These are phyloP conservation scores for Thelaira solivaga DNA, from an alignment of 2,888 invertebrate species.

Conservation along the genomic window DNA sequence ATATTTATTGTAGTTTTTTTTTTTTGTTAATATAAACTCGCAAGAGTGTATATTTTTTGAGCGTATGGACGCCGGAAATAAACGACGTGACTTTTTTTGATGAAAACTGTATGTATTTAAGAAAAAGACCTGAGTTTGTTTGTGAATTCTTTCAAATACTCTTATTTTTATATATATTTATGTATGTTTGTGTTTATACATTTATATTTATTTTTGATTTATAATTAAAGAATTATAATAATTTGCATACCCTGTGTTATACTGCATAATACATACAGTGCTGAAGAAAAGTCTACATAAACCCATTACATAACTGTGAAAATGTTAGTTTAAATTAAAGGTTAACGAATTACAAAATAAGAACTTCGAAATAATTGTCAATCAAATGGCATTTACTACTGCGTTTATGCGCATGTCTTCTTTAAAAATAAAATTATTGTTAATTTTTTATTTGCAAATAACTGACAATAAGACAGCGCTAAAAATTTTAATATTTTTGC, in stretches of 20 bases:
- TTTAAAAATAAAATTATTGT: too few species aligned
- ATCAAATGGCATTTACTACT: too few species aligned
- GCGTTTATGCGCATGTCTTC: too few species aligned
- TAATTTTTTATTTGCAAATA: too few species aligned
- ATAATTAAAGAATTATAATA: constrained; percentile 24
- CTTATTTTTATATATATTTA: constrained; percentile 25
- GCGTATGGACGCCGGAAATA: constrained; percentile 71
- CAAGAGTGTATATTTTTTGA: constrained; percentile 24
- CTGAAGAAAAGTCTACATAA: neutral
- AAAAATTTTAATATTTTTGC: too few species aligned
- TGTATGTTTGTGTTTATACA: too few species aligned
- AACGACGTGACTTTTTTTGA: constrained; percentile 75
- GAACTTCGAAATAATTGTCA: too few species aligned
- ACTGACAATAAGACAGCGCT: too few species aligned
- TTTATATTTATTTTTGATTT: constrained; percentile 20
- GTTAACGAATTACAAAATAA: too few species aligned
- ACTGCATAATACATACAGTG: neutral
- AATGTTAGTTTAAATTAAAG: too few species aligned
- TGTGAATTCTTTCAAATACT: constrained; percentile 40
- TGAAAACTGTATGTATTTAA: constrained; percentile 48
- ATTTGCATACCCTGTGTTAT: constrained; percentile 2
- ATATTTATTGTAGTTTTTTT: too few species aligned
- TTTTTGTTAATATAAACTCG: constrained; percentile 3
- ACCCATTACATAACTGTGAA: neutral
- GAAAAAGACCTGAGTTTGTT: constrained; percentile 1